Evolutionary conservation across 2,113 vertebrate genomes (phyloP).

Genomic region (Octodon degus): DNA sequence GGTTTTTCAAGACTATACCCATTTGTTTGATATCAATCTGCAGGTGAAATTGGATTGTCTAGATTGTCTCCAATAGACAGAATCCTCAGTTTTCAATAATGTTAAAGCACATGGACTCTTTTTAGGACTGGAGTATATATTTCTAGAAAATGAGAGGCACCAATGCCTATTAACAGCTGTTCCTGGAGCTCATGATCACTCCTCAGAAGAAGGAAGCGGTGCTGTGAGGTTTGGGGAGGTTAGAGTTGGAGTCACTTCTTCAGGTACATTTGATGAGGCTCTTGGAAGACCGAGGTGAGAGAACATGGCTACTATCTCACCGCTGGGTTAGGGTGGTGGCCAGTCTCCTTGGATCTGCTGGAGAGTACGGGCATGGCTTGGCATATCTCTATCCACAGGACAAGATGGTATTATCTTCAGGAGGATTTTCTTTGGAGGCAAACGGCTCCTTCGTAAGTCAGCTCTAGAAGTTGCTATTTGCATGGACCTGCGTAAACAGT

Average conservation of each 20-base stretch:
- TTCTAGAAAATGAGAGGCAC: constrained; percentile 4
- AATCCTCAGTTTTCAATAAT: constrained; percentile 6
- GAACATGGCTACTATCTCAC: not conserved
- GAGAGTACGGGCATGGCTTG: not conserved
- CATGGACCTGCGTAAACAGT: not conserved
- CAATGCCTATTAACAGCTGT: not conserved
- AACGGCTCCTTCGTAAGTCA: not conserved
- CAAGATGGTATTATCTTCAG: not conserved
- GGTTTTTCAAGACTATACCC: not conserved
- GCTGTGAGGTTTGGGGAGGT: not conserved
- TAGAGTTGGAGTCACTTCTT: not conserved
- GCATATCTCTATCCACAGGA: not conserved
- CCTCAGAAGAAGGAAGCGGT: not conserved
- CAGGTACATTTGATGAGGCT: not conserved
- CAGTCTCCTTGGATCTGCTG: not conserved
- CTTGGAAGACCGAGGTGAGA: not conserved
- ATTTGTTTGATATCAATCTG: constrained; percentile 13
- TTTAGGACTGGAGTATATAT: not conserved
- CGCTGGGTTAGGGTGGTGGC: not conserved
- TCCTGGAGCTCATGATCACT: not conserved
- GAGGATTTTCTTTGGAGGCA: not conserved
- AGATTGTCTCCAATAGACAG: not conserved
- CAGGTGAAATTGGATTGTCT: not conserved
- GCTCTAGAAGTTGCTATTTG: not conserved
- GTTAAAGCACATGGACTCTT: not conserved